phyloP scores from a whole-genome alignment of 2,797 vertebrate species.

The Cirrhinus mrigala region DNA sequence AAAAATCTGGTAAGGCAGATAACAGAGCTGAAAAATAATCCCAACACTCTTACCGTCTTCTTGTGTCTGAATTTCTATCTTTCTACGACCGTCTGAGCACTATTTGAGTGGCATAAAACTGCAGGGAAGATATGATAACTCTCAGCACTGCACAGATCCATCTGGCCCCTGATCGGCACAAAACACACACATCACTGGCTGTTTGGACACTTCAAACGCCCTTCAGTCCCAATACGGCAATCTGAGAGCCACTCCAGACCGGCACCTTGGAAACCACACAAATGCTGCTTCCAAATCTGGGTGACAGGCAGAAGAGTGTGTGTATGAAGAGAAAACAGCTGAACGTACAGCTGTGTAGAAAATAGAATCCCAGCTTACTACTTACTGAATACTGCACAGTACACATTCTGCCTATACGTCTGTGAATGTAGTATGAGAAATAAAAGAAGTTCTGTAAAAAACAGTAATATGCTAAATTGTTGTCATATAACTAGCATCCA shows the following conservation, averaged over 20 bases:
- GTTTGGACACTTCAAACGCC: slow-evolving; percentile 55
- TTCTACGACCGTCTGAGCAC: neutral
- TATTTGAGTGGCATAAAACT: neutral
- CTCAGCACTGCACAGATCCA: neutral
- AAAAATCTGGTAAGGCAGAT: neutral
- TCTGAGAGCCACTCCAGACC: slow-evolving; percentile 69
- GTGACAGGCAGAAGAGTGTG: slow-evolving; percentile 5
- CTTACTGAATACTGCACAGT: neutral
- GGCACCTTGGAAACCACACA: slow-evolving; percentile 78
- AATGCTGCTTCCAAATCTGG: slow-evolving; percentile 58
- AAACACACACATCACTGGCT: slow-evolving; percentile 1
- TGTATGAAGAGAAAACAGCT: slow-evolving; percentile 5
- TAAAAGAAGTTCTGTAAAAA: neutral
- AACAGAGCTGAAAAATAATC: neutral
- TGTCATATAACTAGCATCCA: neutral
- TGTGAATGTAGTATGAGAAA: neutral
- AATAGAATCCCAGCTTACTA: neutral
- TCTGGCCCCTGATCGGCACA: slow-evolving; percentile 2
- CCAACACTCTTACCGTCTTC: slow-evolving; percentile 66
- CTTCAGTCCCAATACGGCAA: slow-evolving; percentile 54
- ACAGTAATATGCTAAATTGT: neutral
- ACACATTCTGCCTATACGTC: neutral
- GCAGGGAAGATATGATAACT: neutral
- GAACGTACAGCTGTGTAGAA: neutral
- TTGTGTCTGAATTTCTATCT: neutral